Base-by-base conservation (phyloP, 2,888 invertebrate genomes). In the Lasioglossum marginatum region DNA sequence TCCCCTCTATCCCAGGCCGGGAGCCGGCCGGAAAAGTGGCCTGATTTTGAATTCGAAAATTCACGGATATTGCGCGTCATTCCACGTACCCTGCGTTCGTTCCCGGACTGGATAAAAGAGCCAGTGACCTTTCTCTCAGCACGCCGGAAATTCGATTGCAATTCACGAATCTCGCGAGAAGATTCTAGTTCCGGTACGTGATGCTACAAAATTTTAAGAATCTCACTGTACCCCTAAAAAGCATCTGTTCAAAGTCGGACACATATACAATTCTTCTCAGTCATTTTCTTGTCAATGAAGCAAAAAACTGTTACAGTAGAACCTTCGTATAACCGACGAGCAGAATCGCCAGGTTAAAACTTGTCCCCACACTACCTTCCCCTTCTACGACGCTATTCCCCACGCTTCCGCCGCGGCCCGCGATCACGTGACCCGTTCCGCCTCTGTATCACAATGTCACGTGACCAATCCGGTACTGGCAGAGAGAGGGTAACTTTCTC, bases 31-130 rank as follows among this genome's bases (percentile, higher is more conserved):
- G 63, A 40, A 75, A 52, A 71, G 70, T 66, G 79, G 83, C 45
- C 63, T 40, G 66, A 85, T 78, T 72, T 78, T 43, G 63, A 60
- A 86, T 82, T 71, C 82, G 57, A 71, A 81, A 76, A 78, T 77
- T 75, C 79, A 48, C 86, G 82, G 73, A 79, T 77, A 66, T 79
- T 77, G 77, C 76, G 45, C 60, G 45, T 27, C 37, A 27, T 31
- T 19, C 68, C 60, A 34, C 37, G 45, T 66, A 37, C 57, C 63
- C 45, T 34, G 77, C 37, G 52, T 71, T 76, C 76, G 70, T 84
- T 78, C 63, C 60, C 77, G 14, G 48, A 10, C 40, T 34, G 73
- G n/a, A 60, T 68, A 60, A 73, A 81, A 57, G 31, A 19, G 52
- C 3, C 34, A 16, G 19, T 19, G 10, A 34, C 45, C 27, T n/a